phyloP scores from a whole-genome alignment of 2,113 vertebrate species.

The Synodontis membranacea region DNA sequence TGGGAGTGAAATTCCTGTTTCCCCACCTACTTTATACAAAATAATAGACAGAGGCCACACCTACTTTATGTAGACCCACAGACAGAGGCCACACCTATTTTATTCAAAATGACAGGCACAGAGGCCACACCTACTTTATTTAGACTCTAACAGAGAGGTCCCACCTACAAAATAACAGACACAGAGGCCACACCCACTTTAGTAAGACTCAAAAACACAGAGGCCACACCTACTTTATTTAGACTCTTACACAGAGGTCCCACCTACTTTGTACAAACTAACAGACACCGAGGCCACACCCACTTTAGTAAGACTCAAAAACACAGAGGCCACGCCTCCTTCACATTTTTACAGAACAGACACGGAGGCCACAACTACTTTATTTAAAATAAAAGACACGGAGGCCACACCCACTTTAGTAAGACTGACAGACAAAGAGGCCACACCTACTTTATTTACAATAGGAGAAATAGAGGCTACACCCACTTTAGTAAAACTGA shows the following conservation, averaged over 20 bases:
- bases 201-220: background rate
- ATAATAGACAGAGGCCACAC: background rate
- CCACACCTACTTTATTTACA: background rate
- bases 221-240: background rate
- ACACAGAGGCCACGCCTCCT: background rate
- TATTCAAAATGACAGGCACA: background rate
- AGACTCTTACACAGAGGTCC: background rate
- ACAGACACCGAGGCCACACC: background rate
- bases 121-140: background rate
- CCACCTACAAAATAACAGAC: no score
- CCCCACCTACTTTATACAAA: no score
- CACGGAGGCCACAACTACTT: background rate
- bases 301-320: background rate
- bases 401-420: background rate
- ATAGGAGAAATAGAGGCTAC: background rate
- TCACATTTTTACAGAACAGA: background rate
- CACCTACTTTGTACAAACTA: background rate
- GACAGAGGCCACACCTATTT: background rate
- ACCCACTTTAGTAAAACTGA: background rate
- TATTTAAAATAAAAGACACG: background rate
- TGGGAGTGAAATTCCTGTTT: no score
- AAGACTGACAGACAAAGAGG: background rate
- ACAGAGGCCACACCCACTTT: background rate
- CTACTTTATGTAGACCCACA: background rate
- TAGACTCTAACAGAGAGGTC: background rate